Evolutionary conservation across 2,797 vertebrate species (phyloP).

Genomic region (Psittacula echo): DNA sequence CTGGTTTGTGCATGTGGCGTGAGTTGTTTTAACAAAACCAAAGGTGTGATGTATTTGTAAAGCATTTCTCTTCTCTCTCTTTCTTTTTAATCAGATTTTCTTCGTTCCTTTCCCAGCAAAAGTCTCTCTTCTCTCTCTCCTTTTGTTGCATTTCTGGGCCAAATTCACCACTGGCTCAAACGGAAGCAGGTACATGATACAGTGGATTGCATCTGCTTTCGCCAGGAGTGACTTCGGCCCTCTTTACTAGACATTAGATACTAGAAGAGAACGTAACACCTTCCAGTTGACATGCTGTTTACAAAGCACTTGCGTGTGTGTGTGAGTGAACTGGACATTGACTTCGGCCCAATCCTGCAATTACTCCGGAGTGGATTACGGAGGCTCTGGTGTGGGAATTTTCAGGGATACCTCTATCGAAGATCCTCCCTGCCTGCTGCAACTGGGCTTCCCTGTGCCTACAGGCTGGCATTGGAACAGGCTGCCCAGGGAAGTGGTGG

Average conservation of each 20-base stretch:
- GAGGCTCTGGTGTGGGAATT: not conserved
- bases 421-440: not conserved
- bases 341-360: slow-evolving; percentile 52
- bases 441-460: not conserved
- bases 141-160: slow-evolving; percentile 53
- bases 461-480: not conserved
- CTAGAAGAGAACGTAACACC: slow-evolving; percentile 25
- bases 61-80: not conserved
- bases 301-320: not conserved
- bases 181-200: slow-evolving; percentile 55
- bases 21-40: slow-evolving; percentile 35
- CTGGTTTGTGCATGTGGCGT: slow-evolving; percentile 50
- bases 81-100: slow-evolving; percentile 30
- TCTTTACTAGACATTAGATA: not conserved
- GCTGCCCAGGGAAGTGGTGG: not conserved
- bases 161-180: slow-evolving; percentile 58
- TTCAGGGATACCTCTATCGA: not conserved
- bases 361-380: not conserved
- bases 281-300: slow-evolving; percentile 8
- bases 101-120: slow-evolving; percentile 31
- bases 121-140: slow-evolving; percentile 53
- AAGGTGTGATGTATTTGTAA: slow-evolving; percentile 30
- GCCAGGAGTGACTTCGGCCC: slow-evolving; percentile 65
- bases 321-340: not conserved
- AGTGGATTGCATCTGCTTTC: slow-evolving; percentile 55